Evolutionary conservation across 2,113 vertebrate genomes (phyloP).

Genomic region (Carettochelys insculpta): DNA sequence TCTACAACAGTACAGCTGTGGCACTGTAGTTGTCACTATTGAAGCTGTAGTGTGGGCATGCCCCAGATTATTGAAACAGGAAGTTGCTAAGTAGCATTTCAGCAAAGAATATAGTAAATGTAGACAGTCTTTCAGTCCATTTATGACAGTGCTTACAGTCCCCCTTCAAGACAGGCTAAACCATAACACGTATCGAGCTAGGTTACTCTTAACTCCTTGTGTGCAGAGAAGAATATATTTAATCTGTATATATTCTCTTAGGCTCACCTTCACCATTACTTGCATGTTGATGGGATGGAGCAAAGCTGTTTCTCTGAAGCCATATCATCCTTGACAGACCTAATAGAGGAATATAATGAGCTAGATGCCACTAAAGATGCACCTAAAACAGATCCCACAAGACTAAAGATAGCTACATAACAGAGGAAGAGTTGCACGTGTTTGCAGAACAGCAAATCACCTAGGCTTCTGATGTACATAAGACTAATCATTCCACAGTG

Average conservation of each 20-base stretch:
- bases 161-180: neutral
- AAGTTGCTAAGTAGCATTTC: neutral
- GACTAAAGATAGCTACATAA: constrained; percentile 85
- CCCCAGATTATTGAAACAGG: neutral
- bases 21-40: neutral
- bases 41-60: neutral
- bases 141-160: neutral
- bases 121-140: neutral
- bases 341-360: constrained; percentile 90
- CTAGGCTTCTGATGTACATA: neutral
- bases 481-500: neutral
- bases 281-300: constrained; percentile 92
- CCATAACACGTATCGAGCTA: neutral
- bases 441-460: too few species aligned
- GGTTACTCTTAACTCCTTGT: neutral
- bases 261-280: constrained; percentile 97
- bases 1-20: neutral
- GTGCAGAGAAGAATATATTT: neutral
- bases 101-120: neutral
- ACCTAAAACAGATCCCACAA: constrained; percentile 73
- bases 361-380: constrained; percentile 80
- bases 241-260: constrained; percentile 43
- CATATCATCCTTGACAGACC: constrained; percentile 80
- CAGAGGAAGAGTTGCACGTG: neutral
- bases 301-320: constrained; percentile 88